Conservation (phyloP, 2,113 vertebrate genomes). For the Odobenus rosmarus region DNA sequence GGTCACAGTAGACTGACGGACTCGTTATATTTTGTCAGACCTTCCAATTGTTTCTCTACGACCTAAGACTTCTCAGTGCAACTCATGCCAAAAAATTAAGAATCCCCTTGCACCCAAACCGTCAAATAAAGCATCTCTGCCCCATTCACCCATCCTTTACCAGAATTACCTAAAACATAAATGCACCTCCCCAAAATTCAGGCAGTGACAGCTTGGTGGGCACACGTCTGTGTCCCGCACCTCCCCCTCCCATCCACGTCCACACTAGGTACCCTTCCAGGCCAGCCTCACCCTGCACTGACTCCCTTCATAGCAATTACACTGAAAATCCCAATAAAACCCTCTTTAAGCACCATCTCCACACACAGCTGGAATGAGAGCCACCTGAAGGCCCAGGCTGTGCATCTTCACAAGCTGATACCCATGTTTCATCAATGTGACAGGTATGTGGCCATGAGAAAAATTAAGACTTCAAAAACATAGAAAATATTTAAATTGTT, state of each 20-base stretch:
- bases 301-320: background rate
- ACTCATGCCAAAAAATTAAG: background rate
- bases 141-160: background rate
- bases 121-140: background rate
- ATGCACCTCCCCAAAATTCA: background rate
- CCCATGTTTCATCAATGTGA: accelerated
- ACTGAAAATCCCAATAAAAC: background rate
- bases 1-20: background rate
- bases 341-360: background rate
- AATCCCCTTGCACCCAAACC: background rate
- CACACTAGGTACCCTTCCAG: background rate
- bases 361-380: accelerated
- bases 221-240: no score
- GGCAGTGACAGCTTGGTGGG: accelerated
- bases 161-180: background rate
- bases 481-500: background rate
- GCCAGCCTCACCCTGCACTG: background rate
- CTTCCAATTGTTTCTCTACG: background rate
- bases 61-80: background rate
- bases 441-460: background rate
- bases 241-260: background rate
- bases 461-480: background rate
- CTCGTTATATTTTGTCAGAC: background rate
- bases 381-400: background rate
- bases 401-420: accelerated